Evolutionary conservation across 2,888 invertebrate species (phyloP).

Genomic region (Synanthedon andrenaeformis): DNA sequence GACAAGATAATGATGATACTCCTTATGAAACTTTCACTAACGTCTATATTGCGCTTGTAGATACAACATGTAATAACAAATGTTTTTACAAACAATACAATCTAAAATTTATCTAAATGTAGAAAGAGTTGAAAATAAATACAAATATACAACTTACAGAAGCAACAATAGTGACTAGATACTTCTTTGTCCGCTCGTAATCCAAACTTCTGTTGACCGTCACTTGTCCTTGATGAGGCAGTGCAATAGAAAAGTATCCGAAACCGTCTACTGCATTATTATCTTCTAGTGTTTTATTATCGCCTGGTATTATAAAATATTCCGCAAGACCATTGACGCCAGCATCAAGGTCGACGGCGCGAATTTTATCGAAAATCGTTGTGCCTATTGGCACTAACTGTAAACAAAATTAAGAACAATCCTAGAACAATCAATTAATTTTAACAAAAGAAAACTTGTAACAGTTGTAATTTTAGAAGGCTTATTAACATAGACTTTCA

Average conservation of each 20-base stretch:
- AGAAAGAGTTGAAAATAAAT: too few relatives aligned
- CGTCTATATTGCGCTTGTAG: too few relatives aligned
- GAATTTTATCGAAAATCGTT: slow-evolving; percentile 84
- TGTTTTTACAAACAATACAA: too few relatives aligned
- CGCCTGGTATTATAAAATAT: slow-evolving; percentile 83
- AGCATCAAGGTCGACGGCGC: slow-evolving; percentile 85
- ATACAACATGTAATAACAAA: too few relatives aligned
- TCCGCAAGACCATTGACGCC: slow-evolving; percentile 91
- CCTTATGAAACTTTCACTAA: too few relatives aligned
- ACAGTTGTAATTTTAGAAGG: neutral
- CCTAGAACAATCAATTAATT: neutral
- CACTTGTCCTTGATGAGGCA: slow-evolving; percentile 90
- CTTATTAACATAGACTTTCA: too few relatives aligned
- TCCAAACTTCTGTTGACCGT: slow-evolving; percentile 88
- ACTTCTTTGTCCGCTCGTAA: slow-evolving; percentile 88
- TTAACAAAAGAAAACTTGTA: neutral
- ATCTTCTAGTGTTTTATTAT: slow-evolving; percentile 44
- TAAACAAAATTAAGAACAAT: slow-evolving; percentile 21
- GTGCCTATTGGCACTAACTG: slow-evolving; percentile 89
- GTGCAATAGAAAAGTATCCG: slow-evolving; percentile 85
- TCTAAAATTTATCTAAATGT: too few relatives aligned
- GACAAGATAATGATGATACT: too few relatives aligned
- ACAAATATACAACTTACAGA: slow-evolving; percentile 74
- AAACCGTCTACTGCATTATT: slow-evolving; percentile 80
- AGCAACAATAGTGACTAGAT: slow-evolving; percentile 88